Conservation (phyloP, 2,888 invertebrate genomes). For the Achlya flavicornis region DNA sequence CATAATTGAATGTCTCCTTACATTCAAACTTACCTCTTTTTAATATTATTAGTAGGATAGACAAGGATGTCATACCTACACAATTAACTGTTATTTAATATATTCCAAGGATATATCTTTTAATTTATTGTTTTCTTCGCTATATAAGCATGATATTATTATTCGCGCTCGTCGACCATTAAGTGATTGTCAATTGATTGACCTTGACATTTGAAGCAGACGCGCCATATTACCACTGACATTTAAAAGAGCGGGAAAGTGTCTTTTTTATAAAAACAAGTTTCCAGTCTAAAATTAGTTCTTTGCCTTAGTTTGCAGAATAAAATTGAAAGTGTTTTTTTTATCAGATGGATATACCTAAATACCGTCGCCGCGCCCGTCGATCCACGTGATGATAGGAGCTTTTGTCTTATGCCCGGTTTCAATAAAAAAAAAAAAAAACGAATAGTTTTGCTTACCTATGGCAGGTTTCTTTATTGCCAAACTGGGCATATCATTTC, state of each 20-base stretch:
- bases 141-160: slow-evolving; percentile 7
- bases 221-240: slow-evolving; percentile 30
- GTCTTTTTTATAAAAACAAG: slow-evolving; percentile 20
- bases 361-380: too few relatives aligned
- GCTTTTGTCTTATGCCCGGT: too few relatives aligned
- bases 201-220: slow-evolving; percentile 46
- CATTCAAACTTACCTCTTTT: too few relatives aligned
- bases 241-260: slow-evolving; percentile 39
- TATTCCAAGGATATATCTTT: neutral
- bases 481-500: too few relatives aligned
- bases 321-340: neutral
- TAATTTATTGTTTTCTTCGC: slow-evolving; percentile 5
- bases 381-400: too few relatives aligned
- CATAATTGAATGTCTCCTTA: too few relatives aligned
- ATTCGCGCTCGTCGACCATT: neutral
- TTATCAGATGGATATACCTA: too few relatives aligned
- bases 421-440: too few relatives aligned
- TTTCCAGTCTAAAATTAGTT: neutral
- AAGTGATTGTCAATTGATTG: slow-evolving; percentile 27
- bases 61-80: neutral
- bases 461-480: too few relatives aligned
- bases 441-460: too few relatives aligned
- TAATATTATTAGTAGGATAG: neutral
- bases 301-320: neutral
- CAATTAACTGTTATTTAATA: neutral